Base-by-base conservation (phyloP, 2,888 invertebrate genomes). In the Drosophila kambysellisi region DNA sequence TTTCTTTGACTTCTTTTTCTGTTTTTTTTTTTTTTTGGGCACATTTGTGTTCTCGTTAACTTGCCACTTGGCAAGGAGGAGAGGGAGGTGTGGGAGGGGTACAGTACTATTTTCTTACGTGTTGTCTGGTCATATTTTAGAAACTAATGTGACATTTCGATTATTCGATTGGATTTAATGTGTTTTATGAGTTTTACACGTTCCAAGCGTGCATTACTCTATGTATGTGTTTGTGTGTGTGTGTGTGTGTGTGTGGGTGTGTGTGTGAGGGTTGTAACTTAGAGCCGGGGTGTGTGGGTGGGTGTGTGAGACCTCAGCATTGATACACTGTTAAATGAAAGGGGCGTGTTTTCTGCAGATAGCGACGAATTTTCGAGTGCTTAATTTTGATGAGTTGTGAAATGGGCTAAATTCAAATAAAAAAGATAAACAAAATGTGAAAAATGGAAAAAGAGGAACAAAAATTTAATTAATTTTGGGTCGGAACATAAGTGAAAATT, bases 71-170 rank as follows among this genome's bases (percentile, higher is more conserved):
- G 15, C n/a, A 3, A 32, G 62, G 52, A 12, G 4, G 17, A 63
- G 15, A n/a, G n/a, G 6, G 35, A 41, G 12, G 39, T 15, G 30
- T 29, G 6, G 29, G 52, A 25, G 25, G n/a, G 3, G 11, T 20
- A 53, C 25, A n/a, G 53, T 52, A 64, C 65, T 15, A 81, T 46
- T 79, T 78, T 73, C 75, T 81, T 85, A 89, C 86, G 88, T 87
- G 89, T 85, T 71, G 76, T 68, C 30, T 65, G 88, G 89, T 89
- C 90, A 93, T 93, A 93, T 93, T 93, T 93, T 92, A 93, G 92
- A 92, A 91, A 92, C 91, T 93, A 93, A 93, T 93, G 93, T 92
- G 93, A 93, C 93, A 93, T 93, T 93, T 93, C 93, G 93, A 93
- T 93, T 93, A 93, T 93, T 93, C 93, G 91, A 92, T 93, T 92